phyloP scores from a whole-genome alignment of 1,140 invertebrate genomes.

The Musca vetustissima region DNA sequence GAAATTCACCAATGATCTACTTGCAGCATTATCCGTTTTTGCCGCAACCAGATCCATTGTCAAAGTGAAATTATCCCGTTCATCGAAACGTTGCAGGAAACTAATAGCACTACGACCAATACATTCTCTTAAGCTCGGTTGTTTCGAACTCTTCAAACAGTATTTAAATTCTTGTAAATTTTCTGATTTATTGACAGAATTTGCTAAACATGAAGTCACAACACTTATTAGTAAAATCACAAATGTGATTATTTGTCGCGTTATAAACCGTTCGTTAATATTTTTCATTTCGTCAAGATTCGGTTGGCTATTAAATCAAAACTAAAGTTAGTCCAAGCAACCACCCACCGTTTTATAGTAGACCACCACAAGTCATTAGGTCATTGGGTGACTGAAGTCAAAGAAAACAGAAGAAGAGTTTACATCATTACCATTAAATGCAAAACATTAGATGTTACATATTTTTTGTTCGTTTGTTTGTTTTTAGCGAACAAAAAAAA shows the following conservation, averaged over 20 bases:
- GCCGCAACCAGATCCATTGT: constrained; percentile 62
- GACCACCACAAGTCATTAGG: too few relatives aligned
- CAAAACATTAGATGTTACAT: neutral
- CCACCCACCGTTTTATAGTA: too few relatives aligned
- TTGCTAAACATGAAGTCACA: too few relatives aligned
- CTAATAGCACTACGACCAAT: constrained; percentile 69
- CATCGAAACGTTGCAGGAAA: constrained; percentile 66
- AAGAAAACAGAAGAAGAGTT: neutral
- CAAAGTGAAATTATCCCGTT: constrained; percentile 66
- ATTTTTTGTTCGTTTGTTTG: neutral
- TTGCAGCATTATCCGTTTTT: constrained; percentile 59
- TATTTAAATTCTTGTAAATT: constrained; percentile 40
- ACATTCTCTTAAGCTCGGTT: constrained; percentile 58
- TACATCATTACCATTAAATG: constrained; percentile 21
- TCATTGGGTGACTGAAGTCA: too few relatives aligned
- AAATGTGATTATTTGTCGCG: constrained; percentile 1
- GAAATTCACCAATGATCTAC: constrained; percentile 60
- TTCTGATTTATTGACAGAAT: neutral
- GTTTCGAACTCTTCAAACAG: constrained; percentile 40
- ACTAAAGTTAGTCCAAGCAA: neutral
- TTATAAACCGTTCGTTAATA: neutral
- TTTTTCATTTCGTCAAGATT: neutral
- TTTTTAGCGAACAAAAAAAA: constrained; percentile 2
- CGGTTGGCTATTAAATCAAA: neutral
- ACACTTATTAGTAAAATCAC: neutral